These are phyloP conservation scores for Aphelinus atriplicis DNA, from an alignment of 1,140 invertebrate genomes.

Conservation along the genomic window DNA sequence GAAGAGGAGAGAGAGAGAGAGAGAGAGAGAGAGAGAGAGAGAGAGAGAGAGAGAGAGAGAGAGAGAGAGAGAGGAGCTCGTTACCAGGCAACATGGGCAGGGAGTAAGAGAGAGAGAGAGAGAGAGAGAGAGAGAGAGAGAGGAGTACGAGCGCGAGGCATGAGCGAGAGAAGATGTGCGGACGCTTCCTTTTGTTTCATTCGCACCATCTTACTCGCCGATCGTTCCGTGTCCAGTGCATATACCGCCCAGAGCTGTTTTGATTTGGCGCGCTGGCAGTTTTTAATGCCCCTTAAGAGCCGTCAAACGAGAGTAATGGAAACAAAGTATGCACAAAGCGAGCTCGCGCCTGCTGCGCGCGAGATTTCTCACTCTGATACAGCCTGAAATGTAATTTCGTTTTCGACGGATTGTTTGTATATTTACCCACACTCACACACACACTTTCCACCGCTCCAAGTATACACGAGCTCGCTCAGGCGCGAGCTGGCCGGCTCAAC, in stretches of 20 bases:
- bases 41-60: not conserved
- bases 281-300: constrained; percentile 41
- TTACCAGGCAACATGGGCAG: constrained; percentile 31
- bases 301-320: constrained; percentile 41
- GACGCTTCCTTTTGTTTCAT: constrained; percentile 35
- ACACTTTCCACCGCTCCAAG: not conserved
- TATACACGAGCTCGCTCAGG: not conserved
- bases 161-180: constrained; percentile 10
- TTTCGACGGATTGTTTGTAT: constrained; percentile 42
- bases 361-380: constrained; percentile 42
- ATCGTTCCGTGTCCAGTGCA: constrained; percentile 19
- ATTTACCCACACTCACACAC: not conserved
- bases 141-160: too few species aligned
- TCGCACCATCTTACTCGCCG: constrained; percentile 38
- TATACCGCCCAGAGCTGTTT: constrained; percentile 34
- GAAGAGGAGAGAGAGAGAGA: constrained; percentile 6
- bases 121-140: too few species aligned
- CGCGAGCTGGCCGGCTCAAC: not conserved
- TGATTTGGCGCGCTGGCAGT: constrained; percentile 32
- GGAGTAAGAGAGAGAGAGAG: constrained; percentile 11
- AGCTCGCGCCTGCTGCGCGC: not conserved
- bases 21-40: constrained; percentile 24
- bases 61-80: constrained; percentile 25
- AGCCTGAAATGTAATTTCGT: constrained; percentile 40
- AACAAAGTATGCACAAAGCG: constrained; percentile 35